phyloP scores from a whole-genome alignment of 2,888 invertebrate genomes.

The Cyaniris semiargus region DNA sequence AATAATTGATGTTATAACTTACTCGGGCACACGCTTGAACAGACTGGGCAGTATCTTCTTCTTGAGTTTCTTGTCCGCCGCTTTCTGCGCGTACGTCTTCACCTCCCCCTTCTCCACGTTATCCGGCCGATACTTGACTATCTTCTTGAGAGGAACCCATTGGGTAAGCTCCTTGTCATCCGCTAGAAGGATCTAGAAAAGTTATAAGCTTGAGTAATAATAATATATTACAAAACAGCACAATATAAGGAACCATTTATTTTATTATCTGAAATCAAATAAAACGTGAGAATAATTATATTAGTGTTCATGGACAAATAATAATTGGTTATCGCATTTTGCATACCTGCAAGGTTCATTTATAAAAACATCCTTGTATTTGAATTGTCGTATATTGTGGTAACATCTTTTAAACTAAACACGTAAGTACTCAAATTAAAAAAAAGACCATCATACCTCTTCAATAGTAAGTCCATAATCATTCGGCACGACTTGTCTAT shows the following conservation, averaged over 20 bases:
- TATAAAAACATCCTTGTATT: too few relatives aligned
- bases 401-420: not conserved
- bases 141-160: conserved; percentile 96
- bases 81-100: conserved; percentile 86
- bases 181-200: conserved; percentile 90
- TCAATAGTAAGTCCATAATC: conserved; percentile 94
- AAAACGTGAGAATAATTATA: too few relatives aligned
- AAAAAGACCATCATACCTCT: conserved; percentile 86
- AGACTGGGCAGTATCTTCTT: conserved; percentile 89
- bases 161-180: conserved; percentile 96
- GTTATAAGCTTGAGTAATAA: too few relatives aligned
- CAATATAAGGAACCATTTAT: too few relatives aligned
- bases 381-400: too few relatives aligned
- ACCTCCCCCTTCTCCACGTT: conserved; percentile 90
- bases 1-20: conserved; percentile 39
- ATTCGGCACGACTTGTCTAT: conserved; percentile 93
- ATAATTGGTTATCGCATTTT: too few relatives aligned
- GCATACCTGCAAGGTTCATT: too few relatives aligned
- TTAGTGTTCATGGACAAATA: too few relatives aligned
- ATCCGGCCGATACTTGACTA: conserved; percentile 88
- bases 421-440: not conserved
- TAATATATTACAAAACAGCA: too few relatives aligned
- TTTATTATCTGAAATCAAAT: too few relatives aligned
- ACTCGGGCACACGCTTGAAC: conserved; percentile 78
- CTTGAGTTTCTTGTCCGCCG: conserved; percentile 86